phyloP scores from a whole-genome alignment of 2,113 vertebrate genomes.

The Perognathus longimembris region DNA sequence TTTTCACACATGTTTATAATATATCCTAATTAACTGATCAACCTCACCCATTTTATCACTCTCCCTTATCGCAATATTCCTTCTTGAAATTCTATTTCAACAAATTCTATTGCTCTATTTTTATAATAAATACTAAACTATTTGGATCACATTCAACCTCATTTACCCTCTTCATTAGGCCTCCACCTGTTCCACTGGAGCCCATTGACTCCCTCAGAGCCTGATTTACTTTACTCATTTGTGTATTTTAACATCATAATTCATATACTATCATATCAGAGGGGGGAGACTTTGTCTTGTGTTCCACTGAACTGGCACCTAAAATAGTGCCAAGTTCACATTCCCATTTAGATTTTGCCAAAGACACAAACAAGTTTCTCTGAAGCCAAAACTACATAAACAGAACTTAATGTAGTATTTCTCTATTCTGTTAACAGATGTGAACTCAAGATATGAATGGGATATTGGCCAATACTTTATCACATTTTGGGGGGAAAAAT shows the following conservation, averaged over 20 bases:
- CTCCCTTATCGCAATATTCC: too few relatives aligned
- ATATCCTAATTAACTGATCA: too few relatives aligned
- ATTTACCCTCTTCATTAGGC: too few relatives aligned
- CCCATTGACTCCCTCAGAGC: too few relatives aligned
- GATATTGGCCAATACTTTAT: background rate
- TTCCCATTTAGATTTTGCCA: background rate
- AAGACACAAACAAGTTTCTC: background rate
- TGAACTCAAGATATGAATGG: background rate
- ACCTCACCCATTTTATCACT: too few relatives aligned
- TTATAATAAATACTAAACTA: too few relatives aligned
- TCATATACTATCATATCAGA: background rate
- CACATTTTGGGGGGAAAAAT: background rate
- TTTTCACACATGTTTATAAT: too few relatives aligned
- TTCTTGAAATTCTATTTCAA: too few relatives aligned
- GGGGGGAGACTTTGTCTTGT: background rate
- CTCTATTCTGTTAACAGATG: conserved; percentile 8
- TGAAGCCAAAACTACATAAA: background rate
- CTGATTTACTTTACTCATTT: too few relatives aligned
- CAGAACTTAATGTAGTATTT: background rate
- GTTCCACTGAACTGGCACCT: background rate
- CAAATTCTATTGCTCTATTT: too few relatives aligned
- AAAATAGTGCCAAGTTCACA: background rate
- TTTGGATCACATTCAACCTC: too few relatives aligned
- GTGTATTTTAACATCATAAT: background rate
- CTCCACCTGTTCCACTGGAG: too few relatives aligned